Conservation (phyloP, 2,888 invertebrate species). For the Endomychus coccineus region DNA sequence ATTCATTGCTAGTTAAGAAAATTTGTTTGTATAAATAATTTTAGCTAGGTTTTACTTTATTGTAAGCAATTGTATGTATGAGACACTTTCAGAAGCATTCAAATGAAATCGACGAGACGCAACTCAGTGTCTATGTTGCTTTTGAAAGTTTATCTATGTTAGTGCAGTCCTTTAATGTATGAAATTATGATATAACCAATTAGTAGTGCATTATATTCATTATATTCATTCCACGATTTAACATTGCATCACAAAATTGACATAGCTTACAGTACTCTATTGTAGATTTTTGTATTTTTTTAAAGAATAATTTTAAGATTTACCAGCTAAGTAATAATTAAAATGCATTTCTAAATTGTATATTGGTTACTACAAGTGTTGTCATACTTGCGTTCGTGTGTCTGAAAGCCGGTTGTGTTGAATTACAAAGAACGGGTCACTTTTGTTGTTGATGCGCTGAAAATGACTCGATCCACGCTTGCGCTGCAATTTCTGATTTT, state of each 20-base stretch:
- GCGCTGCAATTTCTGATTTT: too few relatives aligned
- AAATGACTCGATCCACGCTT: conserved; percentile 36
- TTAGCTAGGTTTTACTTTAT: conserved; percentile 44
- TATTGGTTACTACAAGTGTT: conserved; percentile 31
- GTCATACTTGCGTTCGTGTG: too few relatives aligned
- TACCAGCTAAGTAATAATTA: conserved; percentile 1
- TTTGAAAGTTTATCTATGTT: conserved; percentile 36
- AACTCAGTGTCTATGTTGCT: conserved; percentile 13
- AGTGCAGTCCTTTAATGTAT: conserved; percentile 41
- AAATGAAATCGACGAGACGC: too few relatives aligned
- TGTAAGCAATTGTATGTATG: conserved; percentile 42
- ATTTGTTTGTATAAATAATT: conserved; percentile 46
- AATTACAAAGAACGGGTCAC: too few relatives aligned
- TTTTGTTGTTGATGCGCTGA: conserved; percentile 28
- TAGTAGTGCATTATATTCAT: conserved; percentile 42
- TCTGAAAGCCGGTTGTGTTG: too few relatives aligned
- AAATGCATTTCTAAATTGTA: conserved; percentile 21
- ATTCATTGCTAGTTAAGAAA: conserved; percentile 42
- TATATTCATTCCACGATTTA: conserved; percentile 40
- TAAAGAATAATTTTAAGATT: conserved; percentile 32
- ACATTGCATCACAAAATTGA: conserved; percentile 35
- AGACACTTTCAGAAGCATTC: conserved; percentile 30
- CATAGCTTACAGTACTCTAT: conserved; percentile 31
- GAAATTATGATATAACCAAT: conserved; percentile 32
- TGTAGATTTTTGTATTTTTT: conserved; percentile 47